A percentile compares a stretch with the other conserved stretches of the same genome.
Evolutionary conservation across 2,797 vertebrate species (phyloP).

Genomic region (Syncerus caffer): DNA sequence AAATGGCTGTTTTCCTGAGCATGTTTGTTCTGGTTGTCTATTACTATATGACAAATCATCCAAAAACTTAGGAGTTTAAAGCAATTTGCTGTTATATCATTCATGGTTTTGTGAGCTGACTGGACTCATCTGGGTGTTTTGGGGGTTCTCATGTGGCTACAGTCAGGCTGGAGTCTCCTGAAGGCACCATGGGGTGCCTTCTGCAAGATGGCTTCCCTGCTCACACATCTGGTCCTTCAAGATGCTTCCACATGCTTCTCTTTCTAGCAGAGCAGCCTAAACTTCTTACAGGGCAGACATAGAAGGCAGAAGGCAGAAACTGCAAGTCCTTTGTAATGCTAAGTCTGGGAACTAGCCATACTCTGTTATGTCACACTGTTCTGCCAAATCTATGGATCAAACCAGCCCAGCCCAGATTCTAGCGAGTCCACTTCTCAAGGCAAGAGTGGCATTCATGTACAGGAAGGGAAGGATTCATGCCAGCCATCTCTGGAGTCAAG

Average conservation of each 20-base stretch:
- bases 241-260: not conserved
- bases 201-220: not conserved
- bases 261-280: not conserved
- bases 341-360: not conserved
- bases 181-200: not conserved
- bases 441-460: rapidly evolving
- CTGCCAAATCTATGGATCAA: not conserved
- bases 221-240: not conserved
- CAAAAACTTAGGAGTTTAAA: not conserved
- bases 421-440: not conserved
- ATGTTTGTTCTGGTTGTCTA: not conserved
- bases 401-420: not conserved
- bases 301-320: not conserved
- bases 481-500: not conserved
- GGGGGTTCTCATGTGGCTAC: not conserved
- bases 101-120: not conserved
- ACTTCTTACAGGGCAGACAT: not conserved
- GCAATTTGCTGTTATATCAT: not conserved
- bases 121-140: not conserved
- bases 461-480: not conserved
- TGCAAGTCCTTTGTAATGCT: not conserved
- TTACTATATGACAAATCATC: not conserved
- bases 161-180: not conserved
- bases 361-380: not conserved
- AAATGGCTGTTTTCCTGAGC: not conserved